Percentiles rank a stretch among this genome's conserved stretches.
phyloP scores from a whole-genome alignment of 2,797 vertebrate genomes.

The Mormyrus proboscirostris region DNA sequence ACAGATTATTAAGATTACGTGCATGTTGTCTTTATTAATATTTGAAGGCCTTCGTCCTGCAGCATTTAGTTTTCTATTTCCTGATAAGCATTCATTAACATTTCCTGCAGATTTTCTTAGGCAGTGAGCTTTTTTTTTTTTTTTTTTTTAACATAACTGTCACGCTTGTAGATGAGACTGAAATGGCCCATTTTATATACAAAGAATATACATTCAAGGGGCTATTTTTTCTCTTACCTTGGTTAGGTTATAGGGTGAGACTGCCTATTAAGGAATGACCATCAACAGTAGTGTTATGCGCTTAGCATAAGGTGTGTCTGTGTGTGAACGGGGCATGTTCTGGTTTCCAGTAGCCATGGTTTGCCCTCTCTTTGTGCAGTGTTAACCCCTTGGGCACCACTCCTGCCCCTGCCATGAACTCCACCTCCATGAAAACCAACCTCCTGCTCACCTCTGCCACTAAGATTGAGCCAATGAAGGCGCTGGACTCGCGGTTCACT shows the following conservation, averaged over 20 bases:
- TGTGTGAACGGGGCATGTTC: not conserved
- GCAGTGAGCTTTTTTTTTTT: not conserved
- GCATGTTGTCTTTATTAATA: not conserved
- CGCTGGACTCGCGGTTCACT: conserved; percentile 90
- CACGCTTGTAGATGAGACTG: not conserved
- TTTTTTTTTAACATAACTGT: not conserved
- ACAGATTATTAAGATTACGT: not conserved
- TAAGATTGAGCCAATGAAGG: conserved; percentile 97
- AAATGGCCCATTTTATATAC: not conserved
- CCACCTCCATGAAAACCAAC: conserved; percentile 51
- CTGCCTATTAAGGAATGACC: not conserved
- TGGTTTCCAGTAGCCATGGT: not conserved
- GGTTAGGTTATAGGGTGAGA: not conserved
- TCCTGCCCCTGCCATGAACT: conserved; percentile 51
- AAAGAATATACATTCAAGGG: not conserved
- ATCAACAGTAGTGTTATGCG: not conserved
- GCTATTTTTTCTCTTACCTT: not conserved
- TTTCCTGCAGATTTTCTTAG: not conserved
- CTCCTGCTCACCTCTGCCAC: conserved; percentile 63
- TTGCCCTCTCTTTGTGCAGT: conserved; percentile 7
- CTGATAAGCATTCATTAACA: not conserved
- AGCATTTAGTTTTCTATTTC: not conserved
- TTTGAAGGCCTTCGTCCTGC: not conserved
- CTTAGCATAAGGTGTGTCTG: not conserved
- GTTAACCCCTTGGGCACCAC: conserved; percentile 21